phyloP scores from a whole-genome alignment of 2,888 invertebrate species.

The Callyntrura guangdongensis region DNA sequence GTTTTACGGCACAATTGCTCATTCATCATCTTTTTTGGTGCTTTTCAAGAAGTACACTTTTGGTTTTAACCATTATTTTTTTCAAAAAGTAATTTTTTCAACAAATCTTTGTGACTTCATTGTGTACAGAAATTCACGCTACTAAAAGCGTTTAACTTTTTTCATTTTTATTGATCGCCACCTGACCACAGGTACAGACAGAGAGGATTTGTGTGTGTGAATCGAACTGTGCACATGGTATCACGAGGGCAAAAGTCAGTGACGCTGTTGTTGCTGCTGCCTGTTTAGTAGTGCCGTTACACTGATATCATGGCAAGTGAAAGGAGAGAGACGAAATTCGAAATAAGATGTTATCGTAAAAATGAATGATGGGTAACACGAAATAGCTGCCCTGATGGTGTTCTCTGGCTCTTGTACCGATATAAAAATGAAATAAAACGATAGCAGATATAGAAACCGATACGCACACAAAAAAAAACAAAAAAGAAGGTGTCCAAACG shows the following conservation, averaged over 20 bases:
- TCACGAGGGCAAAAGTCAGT: background rate
- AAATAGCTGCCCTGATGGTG: background rate
- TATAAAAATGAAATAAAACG: conserved; percentile 11
- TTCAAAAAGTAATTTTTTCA: background rate
- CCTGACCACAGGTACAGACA: background rate
- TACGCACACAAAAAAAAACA: background rate
- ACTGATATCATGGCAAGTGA: background rate
- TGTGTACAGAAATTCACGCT: too few species aligned
- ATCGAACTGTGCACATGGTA: background rate
- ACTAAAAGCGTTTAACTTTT: too few species aligned
- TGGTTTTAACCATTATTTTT: background rate
- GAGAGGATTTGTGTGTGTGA: background rate
- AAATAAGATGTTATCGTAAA: conserved; percentile 22
- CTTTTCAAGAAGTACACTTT: background rate
- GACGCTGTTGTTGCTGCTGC: background rate
- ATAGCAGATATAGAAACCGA: conserved; percentile 9
- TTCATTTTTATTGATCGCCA: too few species aligned
- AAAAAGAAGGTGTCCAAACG: background rate
- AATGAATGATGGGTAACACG: conserved; percentile 23
- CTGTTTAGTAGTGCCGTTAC: background rate
- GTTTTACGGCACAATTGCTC: too few species aligned
- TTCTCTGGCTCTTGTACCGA: background rate
- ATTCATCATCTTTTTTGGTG: too few species aligned
- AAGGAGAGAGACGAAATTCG: conserved; percentile 7
- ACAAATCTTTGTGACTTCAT: background rate